phyloP scores from a whole-genome alignment of 2,113 vertebrate genomes.

The Sebastes fasciatus region DNA sequence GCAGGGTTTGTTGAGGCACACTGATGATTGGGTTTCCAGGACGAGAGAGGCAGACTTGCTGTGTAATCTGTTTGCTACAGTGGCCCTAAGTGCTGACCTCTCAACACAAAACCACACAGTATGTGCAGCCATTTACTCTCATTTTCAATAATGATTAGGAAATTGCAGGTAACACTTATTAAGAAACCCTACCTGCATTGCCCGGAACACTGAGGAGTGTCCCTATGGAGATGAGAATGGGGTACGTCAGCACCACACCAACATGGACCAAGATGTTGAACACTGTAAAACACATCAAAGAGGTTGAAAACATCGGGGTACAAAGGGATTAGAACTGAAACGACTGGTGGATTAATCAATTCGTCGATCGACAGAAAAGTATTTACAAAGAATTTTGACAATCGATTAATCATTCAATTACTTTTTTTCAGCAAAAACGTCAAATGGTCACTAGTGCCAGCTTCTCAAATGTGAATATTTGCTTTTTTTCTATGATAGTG shows the following conservation, averaged over 20 bases:
- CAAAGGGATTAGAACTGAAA: not conserved
- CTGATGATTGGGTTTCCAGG: constrained; percentile 70
- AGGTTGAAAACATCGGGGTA: not conserved
- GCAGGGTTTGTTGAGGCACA: constrained; percentile 66
- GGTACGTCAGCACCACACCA: constrained; percentile 96
- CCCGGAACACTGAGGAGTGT: constrained; percentile 98
- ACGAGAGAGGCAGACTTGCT: constrained; percentile 68
- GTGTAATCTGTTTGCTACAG: constrained; percentile 73
- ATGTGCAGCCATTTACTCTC: constrained; percentile 29
- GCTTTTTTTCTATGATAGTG: not conserved
- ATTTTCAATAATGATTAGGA: constrained; percentile 16
- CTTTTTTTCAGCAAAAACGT: not conserved
- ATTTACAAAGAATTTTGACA: not conserved
- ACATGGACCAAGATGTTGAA: constrained; percentile 98
- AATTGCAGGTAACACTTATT: not conserved
- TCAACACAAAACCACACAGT: constrained; percentile 47
- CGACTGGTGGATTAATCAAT: not conserved
- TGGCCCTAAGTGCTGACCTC: constrained; percentile 71
- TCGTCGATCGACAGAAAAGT: not conserved
- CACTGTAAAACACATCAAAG: constrained; percentile 80
- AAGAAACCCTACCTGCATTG: constrained; percentile 90
- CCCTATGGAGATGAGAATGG: constrained; percentile 97
- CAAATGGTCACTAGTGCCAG: not conserved
- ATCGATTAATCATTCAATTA: not conserved
- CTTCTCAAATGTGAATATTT: not conserved